Evolutionary conservation across 2,888 invertebrate species (phyloP).

Genomic region (Crepidodera aurea): DNA sequence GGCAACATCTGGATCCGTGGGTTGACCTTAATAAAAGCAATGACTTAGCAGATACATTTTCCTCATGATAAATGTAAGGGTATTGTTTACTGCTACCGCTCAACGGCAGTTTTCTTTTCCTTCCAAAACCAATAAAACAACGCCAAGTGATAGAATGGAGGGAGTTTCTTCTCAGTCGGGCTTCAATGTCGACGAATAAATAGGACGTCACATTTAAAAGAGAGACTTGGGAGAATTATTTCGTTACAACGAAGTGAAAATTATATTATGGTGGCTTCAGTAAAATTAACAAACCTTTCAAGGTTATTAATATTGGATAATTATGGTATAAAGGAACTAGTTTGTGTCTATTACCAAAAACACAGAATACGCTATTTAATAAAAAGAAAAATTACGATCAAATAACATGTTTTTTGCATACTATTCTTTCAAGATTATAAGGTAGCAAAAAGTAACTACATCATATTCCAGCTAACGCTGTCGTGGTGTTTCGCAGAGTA

Average conservation of each 20-base stretch:
- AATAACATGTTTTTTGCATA: too few species aligned
- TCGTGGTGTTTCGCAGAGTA: too few species aligned
- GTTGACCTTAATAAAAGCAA: slow-evolving; percentile 32
- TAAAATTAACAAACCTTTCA: too few species aligned
- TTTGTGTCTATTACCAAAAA: too few species aligned
- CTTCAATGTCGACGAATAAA: slow-evolving; percentile 4
- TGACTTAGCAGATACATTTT: slow-evolving; percentile 30
- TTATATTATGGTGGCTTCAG: too few species aligned
- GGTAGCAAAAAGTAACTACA: too few species aligned
- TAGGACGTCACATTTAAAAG: background rate
- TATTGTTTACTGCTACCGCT: slow-evolving; percentile 26
- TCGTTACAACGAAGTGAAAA: background rate
- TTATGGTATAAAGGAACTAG: too few species aligned
- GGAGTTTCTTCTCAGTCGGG: background rate
- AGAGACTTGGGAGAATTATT: background rate
- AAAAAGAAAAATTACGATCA: too few species aligned
- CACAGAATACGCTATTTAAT: too few species aligned
- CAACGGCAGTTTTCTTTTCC: slow-evolving; percentile 13
- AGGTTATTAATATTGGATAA: too few species aligned
- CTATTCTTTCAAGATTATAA: too few species aligned
- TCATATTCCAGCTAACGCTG: too few species aligned
- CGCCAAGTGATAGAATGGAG: slow-evolving; percentile 3
- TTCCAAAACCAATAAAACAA: slow-evolving; percentile 19
- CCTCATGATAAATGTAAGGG: slow-evolving; percentile 23
- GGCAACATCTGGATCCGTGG: slow-evolving; percentile 29